These are phyloP conservation scores for Aleadryas rufinucha DNA, from an alignment of 2,113 vertebrate genomes.

Conservation along the genomic window DNA sequence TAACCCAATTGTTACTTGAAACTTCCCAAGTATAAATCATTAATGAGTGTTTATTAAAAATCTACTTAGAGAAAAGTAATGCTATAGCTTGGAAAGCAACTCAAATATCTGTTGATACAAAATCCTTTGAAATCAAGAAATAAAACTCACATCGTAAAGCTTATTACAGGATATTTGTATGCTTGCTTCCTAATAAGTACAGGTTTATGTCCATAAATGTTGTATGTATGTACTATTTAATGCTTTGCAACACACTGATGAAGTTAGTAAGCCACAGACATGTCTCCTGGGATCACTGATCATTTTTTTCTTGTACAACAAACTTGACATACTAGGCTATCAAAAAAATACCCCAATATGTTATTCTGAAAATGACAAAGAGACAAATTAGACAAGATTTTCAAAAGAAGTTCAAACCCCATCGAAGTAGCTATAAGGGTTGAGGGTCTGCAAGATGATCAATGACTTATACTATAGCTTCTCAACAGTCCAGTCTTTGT, in stretches of 20 bases:
- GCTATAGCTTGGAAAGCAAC: not conserved
- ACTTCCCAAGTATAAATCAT: not conserved
- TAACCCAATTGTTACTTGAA: not conserved
- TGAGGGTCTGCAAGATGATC: not conserved
- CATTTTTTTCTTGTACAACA: not conserved
- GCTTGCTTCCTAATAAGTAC: not conserved
- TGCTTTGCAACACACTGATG: not conserved
- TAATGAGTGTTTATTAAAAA: not conserved
- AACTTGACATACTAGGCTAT: not conserved
- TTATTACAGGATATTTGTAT: not conserved
- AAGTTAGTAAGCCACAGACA: not conserved
- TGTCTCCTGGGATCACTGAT: not conserved
- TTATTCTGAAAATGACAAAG: not conserved
- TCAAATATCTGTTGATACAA: not conserved
- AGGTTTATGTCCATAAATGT: not conserved
- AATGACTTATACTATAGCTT: not conserved
- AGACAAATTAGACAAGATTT: not conserved
- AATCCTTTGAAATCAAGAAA: not conserved
- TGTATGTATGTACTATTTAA: too few relatives aligned
- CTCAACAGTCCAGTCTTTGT: not conserved
- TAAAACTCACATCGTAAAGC: not conserved
- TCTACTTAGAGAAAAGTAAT: not conserved
- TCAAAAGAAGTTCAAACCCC: not conserved
- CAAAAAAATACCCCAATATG: fast-evolving
- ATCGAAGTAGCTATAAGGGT: not conserved